Evolutionary conservation across 2,888 invertebrate species (phyloP), one percentile per base, ranked within the genome.

Genomic region (Dyspetes luteomarginatus): DNA sequence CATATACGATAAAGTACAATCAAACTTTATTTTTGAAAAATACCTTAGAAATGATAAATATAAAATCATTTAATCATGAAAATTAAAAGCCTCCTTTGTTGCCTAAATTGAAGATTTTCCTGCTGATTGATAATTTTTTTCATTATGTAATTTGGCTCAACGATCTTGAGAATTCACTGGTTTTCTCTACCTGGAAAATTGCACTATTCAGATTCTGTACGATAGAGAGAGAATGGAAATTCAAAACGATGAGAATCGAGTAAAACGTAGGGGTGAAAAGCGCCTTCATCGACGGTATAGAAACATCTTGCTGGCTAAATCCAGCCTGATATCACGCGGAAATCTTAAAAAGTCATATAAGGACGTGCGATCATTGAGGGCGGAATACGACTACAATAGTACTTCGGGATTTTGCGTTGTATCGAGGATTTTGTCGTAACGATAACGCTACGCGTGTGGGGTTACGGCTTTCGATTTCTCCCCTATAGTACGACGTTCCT

Each of bases 391-490:
- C 45, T 69, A 55, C 71, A 55, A 77, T 77, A 71, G 64, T 65
- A 62, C 75, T 77, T 62, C 17, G 55, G 56, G 55, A 77, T 77
- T 77, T 71, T 64, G 7, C 48, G 60, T 65, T 64, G 64, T 71
- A 77, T 71, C 77, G 71, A 71, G 65, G n/a, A 71, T 71, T 26
- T 71, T 58, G 48, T 58, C 65, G 64, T 77, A 77, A 77, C 71
- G 71, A 77, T 65, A 77, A 71, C 71, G 48, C 50, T 65, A 30
- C 62, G 43, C 55, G 26, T 55, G 55, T 22, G 45, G 55, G 62
- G 60, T 68, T 76, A 76, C 69, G 41, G 71, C 17, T 71, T 77
- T 77, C 77, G 77, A 77, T 77, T 65, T 77, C 77, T 64, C 71
- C 64, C 71, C 65, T 30, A 45, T 56, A 9, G 55, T 65, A 43